Evolutionary conservation across 2,797 vertebrate species (phyloP), one percentile per base, ranked within the genome.

Genomic region (Sylvia borin): DNA sequence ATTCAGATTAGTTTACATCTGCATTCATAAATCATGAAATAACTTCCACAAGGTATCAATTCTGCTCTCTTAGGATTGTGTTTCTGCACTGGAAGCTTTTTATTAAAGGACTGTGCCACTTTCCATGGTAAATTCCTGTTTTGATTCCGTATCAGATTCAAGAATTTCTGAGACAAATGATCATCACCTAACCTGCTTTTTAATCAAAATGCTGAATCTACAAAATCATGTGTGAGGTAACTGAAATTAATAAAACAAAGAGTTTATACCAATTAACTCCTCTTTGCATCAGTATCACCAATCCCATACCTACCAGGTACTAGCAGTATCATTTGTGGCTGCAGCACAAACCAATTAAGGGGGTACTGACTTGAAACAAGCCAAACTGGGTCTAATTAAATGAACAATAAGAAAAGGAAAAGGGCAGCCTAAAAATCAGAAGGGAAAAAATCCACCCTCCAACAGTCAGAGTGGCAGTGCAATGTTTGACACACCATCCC

Each of bases 201-300:
- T 91, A 87, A 82, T 64, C 42, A 85, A 95, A 94, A 84, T 12
- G 84, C 53, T 85, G 77, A 94, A 48, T 74, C 64, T 75, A 85
- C 25, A 48, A 79, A 85, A 67, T 42, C 50, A 68, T 0, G 11
- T 31, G 31, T 6, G 45, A 24, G 13, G 11, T 13, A 77, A 84
- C 11, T 64, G 58, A 90, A 90, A 95, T 79, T 34, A 95, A 81
- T 67, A 75, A 85, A 96, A 38, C 38, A 48, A 55, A 24, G 51
- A 47, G 9, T 75, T 92, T 50, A 61, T 21, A 81, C 3, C 68
- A 68, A 75, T 81, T 57, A 40, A 47, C n/a, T 81, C n/a, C 36
- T 65, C 48, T 65, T 31, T 55, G 15, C 19, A 34, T 45, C 76
- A 78, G 25, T 34, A 82, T 14, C 55, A 58, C 62, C 55, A 70